phyloP scores from a whole-genome alignment of 1,140 invertebrate genomes.

The Holotrichia oblita region DNA sequence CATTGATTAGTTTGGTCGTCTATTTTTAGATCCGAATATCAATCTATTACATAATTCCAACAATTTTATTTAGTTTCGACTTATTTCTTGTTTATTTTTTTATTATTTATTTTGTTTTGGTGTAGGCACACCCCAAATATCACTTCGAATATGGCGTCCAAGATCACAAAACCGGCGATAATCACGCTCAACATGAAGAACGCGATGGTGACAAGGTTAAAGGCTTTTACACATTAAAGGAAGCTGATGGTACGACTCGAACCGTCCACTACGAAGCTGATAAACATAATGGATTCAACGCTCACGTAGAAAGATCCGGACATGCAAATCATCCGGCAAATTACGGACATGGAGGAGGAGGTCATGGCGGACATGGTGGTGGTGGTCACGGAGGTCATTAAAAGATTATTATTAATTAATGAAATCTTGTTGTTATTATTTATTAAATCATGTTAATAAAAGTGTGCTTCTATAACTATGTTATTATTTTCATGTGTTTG shows the following conservation, averaged over 20 bases:
- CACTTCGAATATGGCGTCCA: slow-evolving; percentile 77
- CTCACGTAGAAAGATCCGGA: slow-evolving; percentile 73
- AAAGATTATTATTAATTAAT: background rate
- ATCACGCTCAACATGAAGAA: slow-evolving; percentile 73
- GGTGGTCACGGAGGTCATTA: background rate
- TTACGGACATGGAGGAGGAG: background rate
- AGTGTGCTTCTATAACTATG: too few relatives aligned
- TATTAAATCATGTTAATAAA: too few relatives aligned
- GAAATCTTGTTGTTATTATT: background rate
- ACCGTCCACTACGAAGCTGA: too few relatives aligned
- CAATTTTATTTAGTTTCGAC: too few relatives aligned
- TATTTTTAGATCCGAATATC: too few relatives aligned
- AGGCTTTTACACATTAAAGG: slow-evolving; percentile 80
- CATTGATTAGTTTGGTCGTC: too few relatives aligned
- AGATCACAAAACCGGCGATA: slow-evolving; percentile 76
- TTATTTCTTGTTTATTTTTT: too few relatives aligned
- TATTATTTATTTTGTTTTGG: too few relatives aligned
- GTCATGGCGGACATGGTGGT: background rate
- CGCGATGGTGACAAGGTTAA: slow-evolving; percentile 73
- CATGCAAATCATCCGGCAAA: slow-evolving; percentile 55
- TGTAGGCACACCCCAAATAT: slow-evolving; percentile 71
- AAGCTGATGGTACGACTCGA: too few relatives aligned
- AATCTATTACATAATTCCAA: too few relatives aligned
- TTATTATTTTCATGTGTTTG: too few relatives aligned
- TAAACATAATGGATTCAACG: slow-evolving; percentile 79